These are phyloP conservation scores for Sphaeridia pumilis DNA, from an alignment of 2,888 invertebrate species.

Conservation along the genomic window DNA sequence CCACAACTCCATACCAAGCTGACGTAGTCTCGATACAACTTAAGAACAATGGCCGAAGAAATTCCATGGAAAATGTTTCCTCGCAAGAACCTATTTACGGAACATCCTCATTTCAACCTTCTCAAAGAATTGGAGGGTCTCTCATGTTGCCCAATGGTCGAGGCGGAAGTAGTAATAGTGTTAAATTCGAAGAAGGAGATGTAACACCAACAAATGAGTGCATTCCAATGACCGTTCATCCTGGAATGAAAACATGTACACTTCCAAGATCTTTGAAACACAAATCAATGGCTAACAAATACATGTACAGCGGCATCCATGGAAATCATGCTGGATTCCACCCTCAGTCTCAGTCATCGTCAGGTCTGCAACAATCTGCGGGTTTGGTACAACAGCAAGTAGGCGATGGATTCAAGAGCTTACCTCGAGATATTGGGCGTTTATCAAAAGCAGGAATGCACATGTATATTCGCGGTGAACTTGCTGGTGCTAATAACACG, in stretches of 20 bases:
- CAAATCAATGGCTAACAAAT: constrained; percentile 69
- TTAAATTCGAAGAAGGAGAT: constrained; percentile 80
- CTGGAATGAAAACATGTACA: constrained; percentile 45
- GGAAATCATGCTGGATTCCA: background rate
- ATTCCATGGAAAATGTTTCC: constrained; percentile 28
- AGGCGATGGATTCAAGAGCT: constrained; percentile 31
- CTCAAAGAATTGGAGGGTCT: constrained; percentile 6
- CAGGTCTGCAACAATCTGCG: background rate
- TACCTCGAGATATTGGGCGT: constrained; percentile 32
- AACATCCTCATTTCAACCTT: constrained; percentile 33
- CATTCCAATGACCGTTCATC: constrained; percentile 3
- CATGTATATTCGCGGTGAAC: constrained; percentile 7
- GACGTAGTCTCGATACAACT: constrained; percentile 43
- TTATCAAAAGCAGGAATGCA: constrained; percentile 18
- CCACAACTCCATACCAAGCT: constrained; percentile 37
- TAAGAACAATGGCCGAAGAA: constrained; percentile 27
- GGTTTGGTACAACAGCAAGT: constrained; percentile 4
- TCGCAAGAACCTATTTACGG: constrained; percentile 34
- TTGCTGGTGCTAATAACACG: constrained; percentile 13
- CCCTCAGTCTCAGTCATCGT: background rate
- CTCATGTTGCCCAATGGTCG: constrained; percentile 43
- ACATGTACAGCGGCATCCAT: constrained; percentile 36
- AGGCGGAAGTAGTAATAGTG: constrained; percentile 44
- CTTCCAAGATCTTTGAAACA: constrained; percentile 75
- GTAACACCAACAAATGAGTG: constrained; percentile 75